These are phyloP conservation scores for Spondyliosoma cantharus DNA, from an alignment of 2,797 vertebrate genomes.

Conservation along the genomic window DNA sequence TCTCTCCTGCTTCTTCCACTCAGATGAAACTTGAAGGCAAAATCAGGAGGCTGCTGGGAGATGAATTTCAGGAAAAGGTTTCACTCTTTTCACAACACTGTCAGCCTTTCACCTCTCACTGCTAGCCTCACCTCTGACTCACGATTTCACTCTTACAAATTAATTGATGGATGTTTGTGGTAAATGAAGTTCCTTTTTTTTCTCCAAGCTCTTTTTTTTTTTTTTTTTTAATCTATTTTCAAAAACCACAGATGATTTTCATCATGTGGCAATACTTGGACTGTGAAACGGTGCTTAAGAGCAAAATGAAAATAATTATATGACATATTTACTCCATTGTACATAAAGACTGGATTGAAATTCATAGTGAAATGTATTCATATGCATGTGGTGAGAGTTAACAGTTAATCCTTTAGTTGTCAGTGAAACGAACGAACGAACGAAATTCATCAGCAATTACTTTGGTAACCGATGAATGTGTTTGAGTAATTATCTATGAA, in stretches of 20 bases:
- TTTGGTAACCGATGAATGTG: too few relatives aligned
- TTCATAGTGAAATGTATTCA: background rate
- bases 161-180: constrained; percentile 3
- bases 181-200: background rate
- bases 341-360: background rate
- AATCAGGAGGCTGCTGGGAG: constrained; percentile 88
- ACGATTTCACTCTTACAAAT: background rate
- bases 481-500: too few relatives aligned
- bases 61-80: constrained; percentile 92
- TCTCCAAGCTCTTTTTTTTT: background rate
- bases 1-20: constrained; percentile 70
- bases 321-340: background rate
- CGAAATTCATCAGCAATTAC: too few relatives aligned
- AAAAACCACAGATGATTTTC: background rate
- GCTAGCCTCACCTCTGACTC: constrained; percentile 7
- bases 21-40: constrained; percentile 90
- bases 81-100: constrained; percentile 54
- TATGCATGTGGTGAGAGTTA: too few relatives aligned
- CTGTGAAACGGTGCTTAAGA: constrained; percentile 1
- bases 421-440: too few relatives aligned
- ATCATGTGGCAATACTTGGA: background rate
- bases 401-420: too few relatives aligned
- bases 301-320: background rate
- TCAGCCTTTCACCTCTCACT: background rate
- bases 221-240: background rate